These are phyloP conservation scores for Aphelenchoides besseyi DNA, from an alignment of 1,140 invertebrate genomes.

Conservation along the genomic window DNA sequence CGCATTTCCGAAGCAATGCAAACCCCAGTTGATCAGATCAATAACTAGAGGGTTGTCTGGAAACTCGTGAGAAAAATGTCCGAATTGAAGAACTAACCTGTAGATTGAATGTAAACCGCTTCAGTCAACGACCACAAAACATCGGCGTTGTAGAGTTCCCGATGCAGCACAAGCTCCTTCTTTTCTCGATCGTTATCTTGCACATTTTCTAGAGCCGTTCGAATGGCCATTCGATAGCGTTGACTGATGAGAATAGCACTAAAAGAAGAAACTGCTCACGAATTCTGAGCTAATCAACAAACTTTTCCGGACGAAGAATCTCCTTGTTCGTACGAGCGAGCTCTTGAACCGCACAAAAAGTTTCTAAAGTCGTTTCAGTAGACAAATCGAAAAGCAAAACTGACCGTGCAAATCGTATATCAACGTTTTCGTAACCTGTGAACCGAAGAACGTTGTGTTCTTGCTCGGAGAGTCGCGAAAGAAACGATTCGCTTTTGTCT, in stretches of 20 bases:
- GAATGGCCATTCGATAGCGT: constrained; percentile 13
- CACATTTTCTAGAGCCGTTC: not conserved
- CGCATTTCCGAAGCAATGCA: constrained; percentile 11
- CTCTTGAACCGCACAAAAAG: constrained; percentile 15
- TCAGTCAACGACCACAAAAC: constrained; percentile 27
- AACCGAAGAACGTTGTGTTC: constrained; percentile 12
- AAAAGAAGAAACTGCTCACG: not conserved
- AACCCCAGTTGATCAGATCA: constrained; percentile 21
- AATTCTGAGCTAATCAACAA: not conserved
- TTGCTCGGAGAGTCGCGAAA: not conserved
- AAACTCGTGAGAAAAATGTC: not conserved
- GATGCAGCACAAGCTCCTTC: not conserved
- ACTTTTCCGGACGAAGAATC: constrained; percentile 8
- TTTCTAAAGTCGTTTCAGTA: constrained; percentile 7
- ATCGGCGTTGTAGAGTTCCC: constrained; percentile 14
- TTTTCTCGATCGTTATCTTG: not conserved
- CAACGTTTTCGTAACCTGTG: constrained; percentile 11
- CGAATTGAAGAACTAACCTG: not conserved
- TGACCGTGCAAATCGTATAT: constrained; percentile 15
- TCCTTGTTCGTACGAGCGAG: constrained; percentile 1
- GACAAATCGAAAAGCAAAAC: not conserved
- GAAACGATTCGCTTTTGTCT: no score
- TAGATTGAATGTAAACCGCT: constrained; percentile 13
- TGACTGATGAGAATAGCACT: constrained; percentile 12
- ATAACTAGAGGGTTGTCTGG: constrained; percentile 16